Percentiles rank a stretch among this genome's conserved stretches.
Conservation (phyloP, 2,113 vertebrate genomes). For the Toxotes chatareus region DNA sequence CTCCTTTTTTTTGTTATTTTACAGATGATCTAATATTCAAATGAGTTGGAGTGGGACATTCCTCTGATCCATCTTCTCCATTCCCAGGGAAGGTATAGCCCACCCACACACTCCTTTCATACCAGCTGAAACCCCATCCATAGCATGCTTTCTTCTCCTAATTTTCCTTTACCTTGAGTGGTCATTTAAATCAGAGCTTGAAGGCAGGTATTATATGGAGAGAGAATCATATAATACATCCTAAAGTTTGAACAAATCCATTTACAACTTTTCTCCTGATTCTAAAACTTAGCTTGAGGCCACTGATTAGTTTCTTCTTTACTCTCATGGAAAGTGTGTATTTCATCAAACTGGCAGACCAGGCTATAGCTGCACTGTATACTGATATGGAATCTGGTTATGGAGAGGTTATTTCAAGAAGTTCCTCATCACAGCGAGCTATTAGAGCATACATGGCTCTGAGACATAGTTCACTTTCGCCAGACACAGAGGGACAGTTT, state of each 20-base stretch:
- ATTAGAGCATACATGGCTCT: conserved; percentile 34
- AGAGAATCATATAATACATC: conserved; percentile 59
- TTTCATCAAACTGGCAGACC: conserved; percentile 33
- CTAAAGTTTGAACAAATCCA: conserved; percentile 73
- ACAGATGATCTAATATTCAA: conserved; percentile 35
- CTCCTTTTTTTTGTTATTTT: not conserved
- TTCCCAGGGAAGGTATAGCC: conserved; percentile 10
- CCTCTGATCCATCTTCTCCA: conserved; percentile 21
- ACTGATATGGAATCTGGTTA: conserved; percentile 21
- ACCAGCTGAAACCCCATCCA: not conserved
- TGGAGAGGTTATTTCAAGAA: conserved; percentile 18
- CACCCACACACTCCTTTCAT: conserved; percentile 49
- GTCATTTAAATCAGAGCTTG: conserved; percentile 62
- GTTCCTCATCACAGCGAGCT: conserved; percentile 28
- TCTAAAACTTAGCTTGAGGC: conserved; percentile 52
- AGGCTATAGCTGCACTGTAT: not conserved
- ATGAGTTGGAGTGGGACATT: not conserved
- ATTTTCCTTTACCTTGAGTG: conserved; percentile 53
- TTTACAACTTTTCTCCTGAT: conserved; percentile 66
- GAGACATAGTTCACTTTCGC: conserved; percentile 39
- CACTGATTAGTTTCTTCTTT: conserved; percentile 57
- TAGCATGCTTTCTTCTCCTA: conserved; percentile 39
- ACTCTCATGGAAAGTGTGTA: conserved; percentile 22
- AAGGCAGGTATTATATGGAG: conserved; percentile 48
- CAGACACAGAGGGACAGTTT: conserved; percentile 49